Evolutionary conservation across 2,888 invertebrate species (phyloP).

Genomic region (Diploptera punctata): DNA sequence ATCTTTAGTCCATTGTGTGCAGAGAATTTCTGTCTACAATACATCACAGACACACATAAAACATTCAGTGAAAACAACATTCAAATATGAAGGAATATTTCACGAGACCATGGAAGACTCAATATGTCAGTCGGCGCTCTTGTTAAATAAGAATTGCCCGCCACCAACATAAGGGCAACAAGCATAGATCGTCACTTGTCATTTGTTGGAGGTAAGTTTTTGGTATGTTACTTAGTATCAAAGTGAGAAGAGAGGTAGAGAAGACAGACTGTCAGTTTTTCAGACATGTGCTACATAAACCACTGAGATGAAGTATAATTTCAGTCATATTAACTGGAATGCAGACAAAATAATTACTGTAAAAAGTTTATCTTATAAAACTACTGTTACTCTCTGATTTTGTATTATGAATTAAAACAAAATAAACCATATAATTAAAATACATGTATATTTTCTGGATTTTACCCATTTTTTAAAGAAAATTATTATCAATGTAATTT

Average conservation of each 20-base stretch:
- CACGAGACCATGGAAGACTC: slow-evolving; percentile 25
- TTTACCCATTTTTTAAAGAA: too few relatives aligned
- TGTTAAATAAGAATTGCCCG: not conserved
- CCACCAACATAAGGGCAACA: not conserved
- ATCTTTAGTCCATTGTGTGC: not conserved
- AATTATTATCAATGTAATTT: too few relatives aligned
- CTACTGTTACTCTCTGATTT: too few relatives aligned
- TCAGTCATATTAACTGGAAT: not conserved
- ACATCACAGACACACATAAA: slow-evolving; percentile 21
- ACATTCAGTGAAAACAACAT: slow-evolving; percentile 34
- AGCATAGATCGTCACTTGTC: not conserved
- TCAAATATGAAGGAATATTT: slow-evolving; percentile 37
- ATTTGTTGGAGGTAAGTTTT: not conserved
- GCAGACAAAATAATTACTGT: not conserved
- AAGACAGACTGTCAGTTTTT: not conserved
- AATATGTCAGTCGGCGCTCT: slow-evolving; percentile 11
- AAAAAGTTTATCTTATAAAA: too few relatives aligned
- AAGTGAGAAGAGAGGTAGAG: not conserved
- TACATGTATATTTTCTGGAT: too few relatives aligned
- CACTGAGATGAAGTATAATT: not conserved
- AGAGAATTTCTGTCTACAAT: slow-evolving; percentile 16
- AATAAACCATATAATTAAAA: too few relatives aligned
- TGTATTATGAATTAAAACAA: too few relatives aligned
- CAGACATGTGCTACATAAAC: not conserved
- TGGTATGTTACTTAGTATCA: not conserved